These are phyloP conservation scores for Globia sparganii DNA, from an alignment of 2,888 invertebrate genomes.

Conservation along the genomic window DNA sequence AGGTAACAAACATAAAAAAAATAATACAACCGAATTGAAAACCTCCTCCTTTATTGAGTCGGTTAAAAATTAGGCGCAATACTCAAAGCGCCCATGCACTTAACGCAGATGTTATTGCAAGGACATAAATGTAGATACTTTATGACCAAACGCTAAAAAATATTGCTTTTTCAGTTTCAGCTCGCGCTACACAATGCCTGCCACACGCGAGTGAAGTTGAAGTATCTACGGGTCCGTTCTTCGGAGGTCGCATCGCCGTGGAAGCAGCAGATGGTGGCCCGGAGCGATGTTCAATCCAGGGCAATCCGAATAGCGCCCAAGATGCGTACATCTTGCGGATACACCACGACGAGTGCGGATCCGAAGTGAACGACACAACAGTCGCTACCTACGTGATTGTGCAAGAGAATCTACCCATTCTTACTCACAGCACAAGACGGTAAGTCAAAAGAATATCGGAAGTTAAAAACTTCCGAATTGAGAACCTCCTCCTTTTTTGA, in stretches of 20 bases:
- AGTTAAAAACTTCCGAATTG: too few species aligned
- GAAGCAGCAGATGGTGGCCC: constrained; percentile 93
- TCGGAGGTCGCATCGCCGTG: constrained; percentile 94
- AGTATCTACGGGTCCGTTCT: constrained; percentile 95
- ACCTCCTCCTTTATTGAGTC: too few species aligned
- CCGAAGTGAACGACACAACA: constrained; percentile 94
- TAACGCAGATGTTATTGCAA: neutral
- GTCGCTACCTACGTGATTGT: constrained; percentile 96
- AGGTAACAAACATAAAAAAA: too few species aligned
- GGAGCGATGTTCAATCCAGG: constrained; percentile 93
- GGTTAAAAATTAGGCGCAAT: neutral
- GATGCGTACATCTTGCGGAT: constrained; percentile 94
- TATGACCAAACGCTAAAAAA: constrained; percentile 7
- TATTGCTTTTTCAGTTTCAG: constrained; percentile 91
- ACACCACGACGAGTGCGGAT: constrained; percentile 93
- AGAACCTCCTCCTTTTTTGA: too few species aligned
- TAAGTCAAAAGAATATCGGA: constrained; percentile 64
- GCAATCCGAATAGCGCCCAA: constrained; percentile 93
- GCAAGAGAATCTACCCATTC: constrained; percentile 95
- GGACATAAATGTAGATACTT: too few species aligned
- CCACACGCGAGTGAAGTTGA: constrained; percentile 95
- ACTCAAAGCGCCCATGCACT: neutral
- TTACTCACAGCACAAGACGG: constrained; percentile 95
- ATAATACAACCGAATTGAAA: too few species aligned
- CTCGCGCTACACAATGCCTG: constrained; percentile 94